These are phyloP conservation scores for Zapornia atra DNA, from an alignment of 2,113 vertebrate genomes.

Conservation along the genomic window DNA sequence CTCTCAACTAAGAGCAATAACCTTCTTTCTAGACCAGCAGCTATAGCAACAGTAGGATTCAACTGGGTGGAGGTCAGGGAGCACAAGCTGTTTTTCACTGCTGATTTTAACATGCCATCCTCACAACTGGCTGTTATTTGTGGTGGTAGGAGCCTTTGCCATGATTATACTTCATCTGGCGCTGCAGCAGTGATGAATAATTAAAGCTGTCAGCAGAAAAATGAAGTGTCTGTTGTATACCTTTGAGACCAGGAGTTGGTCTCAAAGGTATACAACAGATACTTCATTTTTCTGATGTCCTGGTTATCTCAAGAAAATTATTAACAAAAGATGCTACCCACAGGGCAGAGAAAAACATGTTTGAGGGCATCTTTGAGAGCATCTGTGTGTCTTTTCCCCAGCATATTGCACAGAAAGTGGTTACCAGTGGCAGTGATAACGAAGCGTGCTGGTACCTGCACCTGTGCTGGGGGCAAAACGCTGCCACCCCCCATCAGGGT, in stretches of 20 bases:
- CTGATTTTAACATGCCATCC: slow-evolving; percentile 28
- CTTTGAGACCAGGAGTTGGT: no score
- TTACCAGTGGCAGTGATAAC: neutral
- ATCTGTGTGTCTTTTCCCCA: neutral
- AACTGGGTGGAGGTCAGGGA: slow-evolving; percentile 32
- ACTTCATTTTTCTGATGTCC: no score
- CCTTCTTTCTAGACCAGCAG: neutral
- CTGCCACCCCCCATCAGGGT: no score
- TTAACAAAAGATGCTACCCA: neutral
- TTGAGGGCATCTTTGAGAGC: neutral
- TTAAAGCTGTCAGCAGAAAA: slow-evolving; percentile 54
- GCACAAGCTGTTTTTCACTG: slow-evolving; percentile 23
- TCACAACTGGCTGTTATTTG: slow-evolving; percentile 12
- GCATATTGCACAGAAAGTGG: neutral
- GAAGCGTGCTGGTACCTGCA: neutral
- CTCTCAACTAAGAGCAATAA: neutral
- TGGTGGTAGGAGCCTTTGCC: slow-evolving; percentile 8
- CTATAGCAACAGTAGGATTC: slow-evolving; percentile 47
- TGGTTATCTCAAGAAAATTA: neutral
- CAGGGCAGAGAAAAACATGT: neutral
- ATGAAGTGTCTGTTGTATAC: neutral
- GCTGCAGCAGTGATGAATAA: neutral
- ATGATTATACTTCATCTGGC: neutral
- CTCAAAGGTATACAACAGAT: no score
- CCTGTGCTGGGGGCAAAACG: neutral